Base-by-base conservation (phyloP, 30 jellyfish, hydroid and myxozoan genomes). In the Pelagia noctiluca region DNA sequence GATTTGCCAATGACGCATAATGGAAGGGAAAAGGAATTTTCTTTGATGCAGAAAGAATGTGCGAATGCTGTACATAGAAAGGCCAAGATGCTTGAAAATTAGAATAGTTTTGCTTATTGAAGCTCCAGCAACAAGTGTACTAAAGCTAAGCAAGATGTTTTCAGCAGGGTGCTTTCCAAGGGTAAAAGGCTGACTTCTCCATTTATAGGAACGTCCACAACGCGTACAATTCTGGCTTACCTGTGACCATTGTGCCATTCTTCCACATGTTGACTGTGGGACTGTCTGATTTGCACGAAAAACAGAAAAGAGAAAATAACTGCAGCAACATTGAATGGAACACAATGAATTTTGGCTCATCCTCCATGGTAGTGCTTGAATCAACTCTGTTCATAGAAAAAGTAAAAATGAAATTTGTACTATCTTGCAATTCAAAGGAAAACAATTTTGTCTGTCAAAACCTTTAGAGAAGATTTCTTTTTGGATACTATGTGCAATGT, bases 11-110 rank as follows among this genome's bases (percentile, higher is more conserved):
- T 42, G 57, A 8, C 12, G 8, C 8, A 42, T 8, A 42, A 42
- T 42, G 0, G 50, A 38, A 32, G 75, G 75, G 47, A 83, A 83
- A 19, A 83, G 72, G 47, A 71, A 53, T 71, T 83, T 42, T 42
- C 57, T 8, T 42, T 42, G 57, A 16, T 42, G 57, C 12, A 5
- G 16, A 16, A 5, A 42, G 57, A 42, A 42, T 42, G 57, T 42
- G 12, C 16, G 8, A 16, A 8, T 16, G 57, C 71, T 42, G 57
- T 42, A 42, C 16, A 16, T 16, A 5, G 57, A 42, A 8, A 42
- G 57, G 12, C 57, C 57, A 8, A 42, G 8, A 16, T 42, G 57
- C 57, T 42, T 8, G 57, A 42, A 42, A 5, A 42, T 16, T 25
- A 80, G 82, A 63, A 80, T 25, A 11, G 49, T 38, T 65, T 80